Evolutionary conservation across 2,113 vertebrate species (phyloP), one percentile per base, ranked within the genome.

Genomic region (Aspidoscelis tigris): DNA sequence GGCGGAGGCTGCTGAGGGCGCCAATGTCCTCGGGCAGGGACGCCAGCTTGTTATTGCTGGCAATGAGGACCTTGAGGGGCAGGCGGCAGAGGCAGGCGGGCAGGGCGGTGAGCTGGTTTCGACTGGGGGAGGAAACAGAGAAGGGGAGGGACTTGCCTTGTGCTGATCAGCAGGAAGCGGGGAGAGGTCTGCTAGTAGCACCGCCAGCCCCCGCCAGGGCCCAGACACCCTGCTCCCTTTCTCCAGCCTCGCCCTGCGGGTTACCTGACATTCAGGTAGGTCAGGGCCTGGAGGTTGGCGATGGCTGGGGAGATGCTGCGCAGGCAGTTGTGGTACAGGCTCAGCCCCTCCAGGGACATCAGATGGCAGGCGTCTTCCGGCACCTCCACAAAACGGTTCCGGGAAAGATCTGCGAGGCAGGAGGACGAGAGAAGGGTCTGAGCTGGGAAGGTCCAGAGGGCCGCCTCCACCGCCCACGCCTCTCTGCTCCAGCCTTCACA

Each of bases 311-410:
- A 95, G 79, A 98, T 92, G 53, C 95, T 96, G 86, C 98, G 96
- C 92, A 98, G 96, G 83, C 98, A 98, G 95, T 99, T 99, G 95
- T 99, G 98, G 90, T 98, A 98, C n/a, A 99, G 95, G 89, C 96
- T 98, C 89, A 99, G 96, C 0, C 97, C 97, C 90, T 99, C 98
- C 94, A 99, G 92, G 69, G 98, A 97, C 86, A 97, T 95, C 91
- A 98, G 96, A 85, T 97, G 97, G 88, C 98, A 98, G 0, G 98
- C 95, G 64, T 97, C 98, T 88, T 97, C 97, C 0, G 98, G 97
- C n/a, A 98, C 94, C 93, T 98, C 98, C n/a, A 97, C 97, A 55
- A 99, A 96, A 0, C 97, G 97, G 93, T 99, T 99, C 93, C 97
- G 96, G 0, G 98, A 98, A 79, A 99, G 92, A 92, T 98, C 98